phyloP scores from a whole-genome alignment of 2,113 vertebrate species.

The Jacana jacana region DNA sequence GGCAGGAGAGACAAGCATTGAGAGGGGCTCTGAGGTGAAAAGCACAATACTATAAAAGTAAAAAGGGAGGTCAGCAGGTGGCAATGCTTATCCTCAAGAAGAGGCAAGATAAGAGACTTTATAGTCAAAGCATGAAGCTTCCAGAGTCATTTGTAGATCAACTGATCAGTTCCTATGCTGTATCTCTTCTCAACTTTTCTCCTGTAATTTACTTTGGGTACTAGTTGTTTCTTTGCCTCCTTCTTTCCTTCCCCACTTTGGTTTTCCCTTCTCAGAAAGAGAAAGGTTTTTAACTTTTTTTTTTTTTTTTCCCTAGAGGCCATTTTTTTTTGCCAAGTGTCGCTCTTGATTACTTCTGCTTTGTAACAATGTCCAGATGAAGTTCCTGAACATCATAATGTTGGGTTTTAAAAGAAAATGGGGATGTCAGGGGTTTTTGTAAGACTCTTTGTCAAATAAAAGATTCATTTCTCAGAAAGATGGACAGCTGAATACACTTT shows the following conservation, averaged over 20 bases:
- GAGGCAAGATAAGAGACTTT: neutral
- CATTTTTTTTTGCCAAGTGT: neutral
- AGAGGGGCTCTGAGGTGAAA: neutral
- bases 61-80: neutral
- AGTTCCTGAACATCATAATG: neutral
- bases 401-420: neutral
- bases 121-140: neutral
- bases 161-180: neutral
- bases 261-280: neutral
- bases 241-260: accelerated
- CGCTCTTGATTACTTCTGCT: neutral
- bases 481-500: neutral
- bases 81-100: neutral
- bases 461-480: neutral
- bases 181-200: neutral
- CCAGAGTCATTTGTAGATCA: neutral
- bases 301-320: neutral
- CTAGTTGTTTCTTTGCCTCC: neutral
- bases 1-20: neutral
- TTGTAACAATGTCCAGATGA: neutral
- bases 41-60: neutral
- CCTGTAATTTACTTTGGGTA: neutral
- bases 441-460: neutral
- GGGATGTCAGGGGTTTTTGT: neutral
- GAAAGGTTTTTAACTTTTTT: neutral